A percentile compares a stretch with the other conserved stretches of the same genome.
These are phyloP conservation scores for Pseudorhiza aurosa DNA, from an alignment of 30 jellyfish, hydroid and myxozoan species.

Conservation along the genomic window DNA sequence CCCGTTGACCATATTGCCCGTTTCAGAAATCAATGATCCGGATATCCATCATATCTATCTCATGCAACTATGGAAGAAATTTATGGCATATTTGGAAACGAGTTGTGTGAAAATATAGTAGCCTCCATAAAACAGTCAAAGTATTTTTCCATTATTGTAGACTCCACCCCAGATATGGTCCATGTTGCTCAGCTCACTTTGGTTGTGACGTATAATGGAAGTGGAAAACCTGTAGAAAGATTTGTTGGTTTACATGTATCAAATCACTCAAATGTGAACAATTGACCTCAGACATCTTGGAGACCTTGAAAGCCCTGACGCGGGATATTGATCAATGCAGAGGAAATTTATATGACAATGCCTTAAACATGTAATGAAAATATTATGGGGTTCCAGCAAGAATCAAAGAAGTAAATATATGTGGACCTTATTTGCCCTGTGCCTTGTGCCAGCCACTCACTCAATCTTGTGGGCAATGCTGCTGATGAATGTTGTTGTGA, in stretches of 20 bases:
- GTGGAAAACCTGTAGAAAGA: slow-evolving; percentile 56
- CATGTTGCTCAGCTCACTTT: slow-evolving; percentile 61
- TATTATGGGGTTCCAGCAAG: slow-evolving; percentile 58
- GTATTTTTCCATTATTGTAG: slow-evolving; percentile 54
- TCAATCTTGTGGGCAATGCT: slow-evolving; percentile 63
- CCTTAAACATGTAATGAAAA: slow-evolving; percentile 65
- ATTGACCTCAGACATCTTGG: slow-evolving; percentile 30
- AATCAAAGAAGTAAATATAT: slow-evolving; percentile 25
- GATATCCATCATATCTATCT: slow-evolving; percentile 57
- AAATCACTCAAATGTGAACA: slow-evolving; percentile 43
- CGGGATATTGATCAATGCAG: slow-evolving; percentile 40
- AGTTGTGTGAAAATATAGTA: slow-evolving; percentile 6
- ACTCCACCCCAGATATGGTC: slow-evolving; percentile 71
- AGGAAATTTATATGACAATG: slow-evolving; percentile 70
- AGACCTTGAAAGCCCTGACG: slow-evolving; percentile 18
- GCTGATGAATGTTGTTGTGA: slow-evolving; percentile 70
- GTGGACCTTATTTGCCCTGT: slow-evolving; percentile 56
- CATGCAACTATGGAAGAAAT: slow-evolving; percentile 43
- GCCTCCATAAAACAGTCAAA: slow-evolving; percentile 26
- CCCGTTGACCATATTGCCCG: slow-evolving; percentile 28
- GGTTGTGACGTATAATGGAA: slow-evolving; percentile 29
- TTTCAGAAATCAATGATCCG: slow-evolving; percentile 25
- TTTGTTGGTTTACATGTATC: slow-evolving; percentile 21
- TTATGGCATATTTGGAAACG: slow-evolving; percentile 10
- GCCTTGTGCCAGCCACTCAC: slow-evolving; percentile 50